phyloP scores from a whole-genome alignment of 92 coral and sea anemone genomes.

The Parazoanthus swiftii region DNA sequence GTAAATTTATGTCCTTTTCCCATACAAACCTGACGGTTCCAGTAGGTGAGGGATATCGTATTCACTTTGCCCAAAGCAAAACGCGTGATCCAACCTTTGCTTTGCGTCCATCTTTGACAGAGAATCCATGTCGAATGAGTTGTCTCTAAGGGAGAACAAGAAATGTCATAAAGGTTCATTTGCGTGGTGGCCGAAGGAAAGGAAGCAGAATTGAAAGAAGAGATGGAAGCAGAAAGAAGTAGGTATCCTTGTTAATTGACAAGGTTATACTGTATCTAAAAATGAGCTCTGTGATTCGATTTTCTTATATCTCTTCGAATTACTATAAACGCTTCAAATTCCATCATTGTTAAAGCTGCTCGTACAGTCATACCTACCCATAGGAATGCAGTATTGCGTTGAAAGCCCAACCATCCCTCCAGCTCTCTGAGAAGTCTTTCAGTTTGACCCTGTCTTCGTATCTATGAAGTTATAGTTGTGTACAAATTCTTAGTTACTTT shows the following conservation, averaged over 20 bases:
- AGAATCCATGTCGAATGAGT: slow-evolving; percentile 68
- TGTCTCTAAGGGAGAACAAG: slow-evolving; percentile 52
- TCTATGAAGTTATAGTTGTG: slow-evolving; percentile 26
- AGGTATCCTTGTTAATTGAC: too few species aligned
- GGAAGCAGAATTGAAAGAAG: too few species aligned
- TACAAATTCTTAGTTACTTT: background rate
- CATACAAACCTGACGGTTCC: slow-evolving; percentile 75
- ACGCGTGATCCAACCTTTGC: slow-evolving; percentile 78
- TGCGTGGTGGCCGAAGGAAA: too few species aligned
- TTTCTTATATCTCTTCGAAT: background rate
- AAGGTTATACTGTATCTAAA: too few species aligned
- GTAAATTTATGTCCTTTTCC: too few species aligned
- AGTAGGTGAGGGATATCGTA: slow-evolving; percentile 79
- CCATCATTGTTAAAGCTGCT: background rate
- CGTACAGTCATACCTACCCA: slow-evolving; percentile 50
- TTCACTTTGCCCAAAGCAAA: slow-evolving; percentile 69
- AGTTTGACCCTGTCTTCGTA: slow-evolving; percentile 66
- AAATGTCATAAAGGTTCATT: too few species aligned
- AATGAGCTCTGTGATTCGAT: background rate
- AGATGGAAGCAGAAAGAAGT: too few species aligned
- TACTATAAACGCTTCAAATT: background rate
- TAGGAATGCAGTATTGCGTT: slow-evolving; percentile 81
- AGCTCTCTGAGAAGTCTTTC: slow-evolving; percentile 81
- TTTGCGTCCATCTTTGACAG: slow-evolving; percentile 50
- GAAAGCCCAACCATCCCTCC: slow-evolving; percentile 95